Evolutionary conservation across 1,140 invertebrate genomes (phyloP).

Genomic region (Cryptotermes secundus): DNA sequence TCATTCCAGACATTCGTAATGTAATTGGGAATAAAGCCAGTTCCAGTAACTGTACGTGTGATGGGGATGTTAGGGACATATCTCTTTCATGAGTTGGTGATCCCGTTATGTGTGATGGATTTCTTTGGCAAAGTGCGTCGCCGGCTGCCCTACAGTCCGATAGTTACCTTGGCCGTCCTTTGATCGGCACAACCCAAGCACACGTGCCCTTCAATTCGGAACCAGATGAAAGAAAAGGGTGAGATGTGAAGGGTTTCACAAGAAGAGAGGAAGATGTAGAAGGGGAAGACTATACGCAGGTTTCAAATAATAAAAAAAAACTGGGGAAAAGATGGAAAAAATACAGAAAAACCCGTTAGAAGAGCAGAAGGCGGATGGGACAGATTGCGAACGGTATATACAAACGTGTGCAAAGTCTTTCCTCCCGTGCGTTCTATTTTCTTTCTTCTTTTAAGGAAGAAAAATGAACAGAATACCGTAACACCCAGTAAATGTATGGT

Average conservation of each 20-base stretch:
- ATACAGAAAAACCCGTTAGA: slow-evolving; percentile 19
- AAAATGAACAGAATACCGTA: slow-evolving; percentile 23
- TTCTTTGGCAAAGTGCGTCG: neutral
- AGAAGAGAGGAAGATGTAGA: neutral
- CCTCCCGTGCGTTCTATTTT: neutral
- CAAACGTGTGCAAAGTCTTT: neutral
- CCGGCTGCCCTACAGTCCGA: neutral
- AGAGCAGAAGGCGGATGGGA: slow-evolving; percentile 1
- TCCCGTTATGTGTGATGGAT: neutral
- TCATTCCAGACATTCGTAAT: too few species aligned
- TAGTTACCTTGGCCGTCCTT: neutral
- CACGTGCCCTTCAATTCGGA: slow-evolving; percentile 18
- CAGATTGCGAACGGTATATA: neutral
- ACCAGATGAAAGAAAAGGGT: neutral
- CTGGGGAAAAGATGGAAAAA: slow-evolving; percentile 4
- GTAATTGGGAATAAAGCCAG: too few species aligned
- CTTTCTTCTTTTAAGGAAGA: neutral
- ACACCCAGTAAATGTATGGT: slow-evolving; percentile 17
- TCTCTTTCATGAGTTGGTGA: neutral
- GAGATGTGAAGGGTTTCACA: neutral
- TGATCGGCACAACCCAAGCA: slow-evolving; percentile 9
- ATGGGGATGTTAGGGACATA: neutral
- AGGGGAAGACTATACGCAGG: neutral
- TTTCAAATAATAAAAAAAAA: slow-evolving; percentile 16
- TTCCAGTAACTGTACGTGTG: too few species aligned